phyloP scores from a whole-genome alignment of 2,113 vertebrate genomes.

The Scolopax mira region DNA sequence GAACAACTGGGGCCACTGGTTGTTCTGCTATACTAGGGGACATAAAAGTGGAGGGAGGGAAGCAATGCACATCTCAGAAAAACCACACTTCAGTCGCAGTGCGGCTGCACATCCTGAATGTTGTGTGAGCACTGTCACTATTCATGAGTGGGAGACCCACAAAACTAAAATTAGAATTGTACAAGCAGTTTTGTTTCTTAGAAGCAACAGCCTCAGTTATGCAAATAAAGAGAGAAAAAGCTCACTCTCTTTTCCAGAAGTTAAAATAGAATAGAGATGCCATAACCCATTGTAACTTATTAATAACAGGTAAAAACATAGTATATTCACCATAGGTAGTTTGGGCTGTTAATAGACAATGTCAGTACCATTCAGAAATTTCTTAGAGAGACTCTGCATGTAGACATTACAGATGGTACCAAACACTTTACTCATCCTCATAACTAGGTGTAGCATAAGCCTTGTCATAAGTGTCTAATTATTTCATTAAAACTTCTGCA shows the following conservation, averaged over 20 bases:
- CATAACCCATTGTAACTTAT: neutral
- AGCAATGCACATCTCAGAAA: neutral
- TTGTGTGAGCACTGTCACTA: neutral
- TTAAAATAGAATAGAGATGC: neutral
- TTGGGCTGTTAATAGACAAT: neutral
- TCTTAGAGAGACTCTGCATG: neutral
- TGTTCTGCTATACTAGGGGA: neutral
- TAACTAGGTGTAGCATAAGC: neutral
- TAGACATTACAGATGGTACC: neutral
- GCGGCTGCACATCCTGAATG: accelerated
- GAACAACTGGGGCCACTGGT: neutral
- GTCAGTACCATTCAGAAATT: neutral
- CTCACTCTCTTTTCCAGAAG: neutral
- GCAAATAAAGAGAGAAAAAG: neutral
- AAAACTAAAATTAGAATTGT: neutral
- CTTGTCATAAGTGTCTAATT: neutral
- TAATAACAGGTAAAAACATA: neutral
- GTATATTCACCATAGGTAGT: accelerated
- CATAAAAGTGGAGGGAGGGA: neutral
- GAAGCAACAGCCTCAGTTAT: neutral
- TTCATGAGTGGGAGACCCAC: neutral
- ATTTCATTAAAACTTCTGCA: neutral
- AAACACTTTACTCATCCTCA: neutral
- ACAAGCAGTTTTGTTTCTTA: neutral
- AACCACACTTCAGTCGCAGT: neutral